Evolutionary conservation across 2,113 vertebrate species (phyloP).

Genomic region (Hucho hucho): DNA sequence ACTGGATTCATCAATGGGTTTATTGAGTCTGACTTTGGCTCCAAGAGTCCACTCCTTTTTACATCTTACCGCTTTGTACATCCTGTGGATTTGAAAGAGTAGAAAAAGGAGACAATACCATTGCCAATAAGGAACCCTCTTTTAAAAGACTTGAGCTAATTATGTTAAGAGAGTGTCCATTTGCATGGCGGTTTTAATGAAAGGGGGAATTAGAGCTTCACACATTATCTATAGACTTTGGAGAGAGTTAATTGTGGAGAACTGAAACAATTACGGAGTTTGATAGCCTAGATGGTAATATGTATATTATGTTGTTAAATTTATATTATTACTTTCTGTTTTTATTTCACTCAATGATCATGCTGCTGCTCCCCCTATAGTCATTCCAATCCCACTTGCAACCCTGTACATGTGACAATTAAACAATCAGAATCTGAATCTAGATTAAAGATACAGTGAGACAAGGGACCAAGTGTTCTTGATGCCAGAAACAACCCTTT

Average conservation of each 20-base stretch:
- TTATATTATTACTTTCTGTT: no score
- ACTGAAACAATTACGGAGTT: no score
- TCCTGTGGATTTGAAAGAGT: constrained; percentile 58
- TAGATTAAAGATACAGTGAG: no score
- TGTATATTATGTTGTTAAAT: no score
- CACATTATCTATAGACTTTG: no score
- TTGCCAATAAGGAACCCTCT: constrained; percentile 33
- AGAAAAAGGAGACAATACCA: constrained; percentile 51
- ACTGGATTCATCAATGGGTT: constrained; percentile 71
- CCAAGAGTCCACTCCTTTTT: constrained; percentile 51
- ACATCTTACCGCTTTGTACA: constrained; percentile 47
- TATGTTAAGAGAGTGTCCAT: constrained; percentile 30
- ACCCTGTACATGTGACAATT: no score
- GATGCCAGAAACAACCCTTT: constrained; percentile 19
- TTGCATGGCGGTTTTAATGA: constrained; percentile 21
- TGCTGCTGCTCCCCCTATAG: no score
- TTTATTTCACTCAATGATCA: no score
- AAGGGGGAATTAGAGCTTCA: not conserved
- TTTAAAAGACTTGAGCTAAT: constrained; percentile 34
- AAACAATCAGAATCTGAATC: no score
- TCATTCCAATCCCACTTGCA: no score
- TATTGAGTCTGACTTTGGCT: constrained; percentile 70
- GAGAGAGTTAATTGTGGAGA: no score
- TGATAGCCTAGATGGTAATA: no score
- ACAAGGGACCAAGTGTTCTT: constrained; percentile 13